Base-by-base conservation (phyloP, 2,113 vertebrate species). In the Melanerpes aurifrons region DNA sequence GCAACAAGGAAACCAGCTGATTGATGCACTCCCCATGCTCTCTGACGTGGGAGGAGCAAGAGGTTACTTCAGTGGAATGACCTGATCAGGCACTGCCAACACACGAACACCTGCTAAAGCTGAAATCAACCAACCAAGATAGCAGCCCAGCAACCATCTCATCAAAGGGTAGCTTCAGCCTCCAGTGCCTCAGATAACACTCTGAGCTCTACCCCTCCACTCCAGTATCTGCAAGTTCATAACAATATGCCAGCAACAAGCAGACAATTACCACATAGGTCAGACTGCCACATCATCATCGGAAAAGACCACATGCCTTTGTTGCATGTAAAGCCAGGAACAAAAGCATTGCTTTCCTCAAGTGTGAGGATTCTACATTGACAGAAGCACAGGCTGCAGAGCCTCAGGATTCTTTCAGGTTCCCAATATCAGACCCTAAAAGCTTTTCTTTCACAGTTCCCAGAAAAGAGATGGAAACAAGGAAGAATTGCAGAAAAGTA, bases 41-140 rank as follows among this genome's bases (percentile, higher is more conserved):
- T 59, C 56, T 62, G 58, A 63, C 16, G 53, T 10, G 15, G 63
- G 56, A 94, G 26, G n/a, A 69, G 35, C 67, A 67, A 82, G 40
- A n/a, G 73, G 59, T 94, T 93, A 93, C 74, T 78, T 62, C 10
- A 82, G 81, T 79, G 73, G 69, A 89, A 90, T 76, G 70, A 82
- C 56, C 71, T 59, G 18, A 83, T 25, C 22, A 35, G 75, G 26
- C 70, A 77, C 75, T 73, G 78, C 61, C 28, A 57, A 37, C 68
- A 40, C 26, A 37, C 31, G 54, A 67, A 56, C 19, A 15, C 7
- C n/a, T 4, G 0, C 54, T 24, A 3, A 35, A 54, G 32, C 32
- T 86, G 82, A 83, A 57, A 82, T 86, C 32, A 81, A 37, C 43
- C 54, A 57, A 20, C 9, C 45, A 81, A 78, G 69, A 74, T 0